phyloP scores from a whole-genome alignment of 2,888 invertebrate species.

The Villa cingulata region DNA sequence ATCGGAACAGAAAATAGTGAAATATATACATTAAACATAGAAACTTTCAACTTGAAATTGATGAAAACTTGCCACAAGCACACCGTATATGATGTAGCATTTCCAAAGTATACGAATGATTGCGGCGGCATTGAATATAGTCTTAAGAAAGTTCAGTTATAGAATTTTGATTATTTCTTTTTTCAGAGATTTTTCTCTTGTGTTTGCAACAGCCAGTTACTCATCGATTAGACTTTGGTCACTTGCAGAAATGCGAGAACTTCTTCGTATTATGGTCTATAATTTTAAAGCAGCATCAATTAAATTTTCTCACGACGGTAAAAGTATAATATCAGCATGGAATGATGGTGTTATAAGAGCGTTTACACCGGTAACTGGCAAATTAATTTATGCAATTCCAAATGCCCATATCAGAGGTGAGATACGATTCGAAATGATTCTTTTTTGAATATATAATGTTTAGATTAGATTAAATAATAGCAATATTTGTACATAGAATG shows the following conservation, averaged over 20 bases:
- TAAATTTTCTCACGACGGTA: conserved; percentile 65
- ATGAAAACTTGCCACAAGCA: conserved; percentile 71
- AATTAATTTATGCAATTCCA: conserved; percentile 65
- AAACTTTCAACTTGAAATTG: conserved; percentile 52
- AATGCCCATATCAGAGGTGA: conserved; percentile 78
- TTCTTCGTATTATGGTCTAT: conserved; percentile 69
- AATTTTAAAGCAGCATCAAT: conserved; percentile 75
- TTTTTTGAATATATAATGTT: neutral
- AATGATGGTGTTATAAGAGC: conserved; percentile 70
- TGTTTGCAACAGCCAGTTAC: conserved; percentile 76
- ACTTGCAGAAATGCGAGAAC: conserved; percentile 56
- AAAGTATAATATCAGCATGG: conserved; percentile 69
- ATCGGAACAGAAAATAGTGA: conserved; percentile 68
- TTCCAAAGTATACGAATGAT: conserved; percentile 50
- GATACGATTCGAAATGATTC: too few relatives aligned
- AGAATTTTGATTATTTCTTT: neutral
- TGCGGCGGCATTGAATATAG: neutral
- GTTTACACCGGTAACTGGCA: conserved; percentile 70
- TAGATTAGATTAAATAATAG: neutral
- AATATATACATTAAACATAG: conserved; percentile 61
- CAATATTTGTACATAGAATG: too few relatives aligned
- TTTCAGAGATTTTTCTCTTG: conserved; percentile 60
- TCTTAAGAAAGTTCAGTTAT: neutral
- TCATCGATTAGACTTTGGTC: conserved; percentile 83
- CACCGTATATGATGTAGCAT: conserved; percentile 65